Conservation (phyloP, 2,113 vertebrate genomes). For the Antechinus stuartii region DNA sequence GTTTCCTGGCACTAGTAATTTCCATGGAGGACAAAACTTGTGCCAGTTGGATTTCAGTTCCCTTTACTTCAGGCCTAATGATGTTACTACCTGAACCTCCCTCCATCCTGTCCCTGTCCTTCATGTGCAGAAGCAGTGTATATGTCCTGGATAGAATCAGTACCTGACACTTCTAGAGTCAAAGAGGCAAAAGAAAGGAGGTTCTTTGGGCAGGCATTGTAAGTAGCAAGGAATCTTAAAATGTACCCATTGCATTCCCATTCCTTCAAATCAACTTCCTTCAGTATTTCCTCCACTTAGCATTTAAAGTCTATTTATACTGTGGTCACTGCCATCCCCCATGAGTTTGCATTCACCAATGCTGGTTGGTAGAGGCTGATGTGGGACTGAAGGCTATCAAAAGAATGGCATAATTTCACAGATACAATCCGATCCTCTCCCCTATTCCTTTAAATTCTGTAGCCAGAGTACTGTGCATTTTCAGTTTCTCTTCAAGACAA, state of each 20-base stretch:
- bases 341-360: background rate
- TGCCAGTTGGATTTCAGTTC: background rate
- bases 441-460: background rate
- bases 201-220: background rate
- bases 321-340: conserved; percentile 32
- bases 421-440: background rate
- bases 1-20: background rate
- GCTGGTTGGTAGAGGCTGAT: background rate
- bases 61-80: background rate
- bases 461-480: background rate
- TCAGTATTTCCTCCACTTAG: conserved; percentile 57
- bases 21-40: background rate
- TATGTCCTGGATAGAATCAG: background rate
- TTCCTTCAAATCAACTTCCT: conserved; percentile 60
- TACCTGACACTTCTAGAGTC: background rate
- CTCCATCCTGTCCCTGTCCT: background rate
- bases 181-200: background rate
- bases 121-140: background rate
- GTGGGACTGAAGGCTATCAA: background rate
- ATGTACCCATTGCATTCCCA: background rate
- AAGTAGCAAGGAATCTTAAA: background rate
- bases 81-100: background rate
- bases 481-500: background rate
- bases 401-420: background rate
- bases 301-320: conserved; percentile 69